A percentile compares a stretch with the other conserved stretches of the same genome.
These are phyloP conservation scores for Lasioglossum oenotherae DNA, from an alignment of 2,888 invertebrate genomes.

Conservation along the genomic window DNA sequence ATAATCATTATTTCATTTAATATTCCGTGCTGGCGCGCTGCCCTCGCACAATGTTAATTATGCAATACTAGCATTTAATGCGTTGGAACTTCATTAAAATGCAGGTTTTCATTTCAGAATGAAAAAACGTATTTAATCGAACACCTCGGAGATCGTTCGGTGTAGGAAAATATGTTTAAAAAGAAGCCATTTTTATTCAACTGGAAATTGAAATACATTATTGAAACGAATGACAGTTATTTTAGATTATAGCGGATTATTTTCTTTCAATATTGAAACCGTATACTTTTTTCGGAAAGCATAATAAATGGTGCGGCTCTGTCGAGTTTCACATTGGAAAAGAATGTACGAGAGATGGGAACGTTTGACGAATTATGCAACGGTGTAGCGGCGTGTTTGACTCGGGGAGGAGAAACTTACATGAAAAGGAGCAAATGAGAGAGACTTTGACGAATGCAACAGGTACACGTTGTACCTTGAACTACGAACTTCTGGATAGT, in stretches of 20 bases:
- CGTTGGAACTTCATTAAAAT: background rate
- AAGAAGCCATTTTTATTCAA: background rate
- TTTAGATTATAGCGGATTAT: background rate
- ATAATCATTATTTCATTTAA: background rate
- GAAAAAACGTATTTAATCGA: background rate
- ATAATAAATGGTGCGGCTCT: too few relatives aligned
- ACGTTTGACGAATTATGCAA: background rate
- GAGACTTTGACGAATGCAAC: constrained; percentile 49
- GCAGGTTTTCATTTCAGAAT: background rate
- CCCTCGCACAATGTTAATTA: background rate
- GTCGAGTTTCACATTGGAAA: too few relatives aligned
- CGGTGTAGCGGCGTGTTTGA: background rate
- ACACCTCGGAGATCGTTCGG: background rate
- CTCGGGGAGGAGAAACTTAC: constrained; percentile 8
- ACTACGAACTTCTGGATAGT: constrained; percentile 29
- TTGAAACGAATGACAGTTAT: background rate
- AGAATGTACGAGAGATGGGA: background rate
- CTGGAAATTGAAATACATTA: background rate
- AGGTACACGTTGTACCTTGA: constrained; percentile 43
- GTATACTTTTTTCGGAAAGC: too few relatives aligned
- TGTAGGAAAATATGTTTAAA: background rate
- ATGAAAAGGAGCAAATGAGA: background rate
- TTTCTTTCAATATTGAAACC: too few relatives aligned
- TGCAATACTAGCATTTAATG: background rate
- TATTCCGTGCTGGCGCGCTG: background rate